These are phyloP conservation scores for Hypotaenidia okinawae DNA, from an alignment of 2,797 vertebrate species.

Conservation along the genomic window DNA sequence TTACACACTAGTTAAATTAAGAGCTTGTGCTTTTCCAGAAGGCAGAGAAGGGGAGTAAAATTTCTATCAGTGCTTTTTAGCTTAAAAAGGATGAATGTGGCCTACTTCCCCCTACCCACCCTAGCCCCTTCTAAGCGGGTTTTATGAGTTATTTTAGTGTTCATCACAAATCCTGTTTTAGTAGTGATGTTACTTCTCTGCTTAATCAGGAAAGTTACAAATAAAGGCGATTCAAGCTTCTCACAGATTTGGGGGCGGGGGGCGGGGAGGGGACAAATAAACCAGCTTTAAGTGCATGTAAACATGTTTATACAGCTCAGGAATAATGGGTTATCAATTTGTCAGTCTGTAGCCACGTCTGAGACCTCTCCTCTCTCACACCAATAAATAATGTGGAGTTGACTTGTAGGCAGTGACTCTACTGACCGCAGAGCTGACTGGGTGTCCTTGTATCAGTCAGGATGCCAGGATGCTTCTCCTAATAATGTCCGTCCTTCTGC, in stretches of 20 bases:
- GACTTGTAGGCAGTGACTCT: slow-evolving; percentile 36
- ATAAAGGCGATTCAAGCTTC: slow-evolving; percentile 51
- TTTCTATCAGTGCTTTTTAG: slow-evolving; percentile 38
- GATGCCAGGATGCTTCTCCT: slow-evolving; percentile 93
- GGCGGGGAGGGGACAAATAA: neutral
- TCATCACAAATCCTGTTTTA: slow-evolving; percentile 40
- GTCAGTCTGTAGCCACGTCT: neutral
- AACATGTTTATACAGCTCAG: slow-evolving; percentile 70
- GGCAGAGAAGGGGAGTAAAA: slow-evolving; percentile 37
- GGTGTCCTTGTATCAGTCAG: slow-evolving; percentile 71
- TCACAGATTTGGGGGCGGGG: slow-evolving; percentile 16
- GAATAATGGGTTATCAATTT: slow-evolving; percentile 21
- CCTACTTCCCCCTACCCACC: neutral
- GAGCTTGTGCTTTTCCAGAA: slow-evolving; percentile 80
- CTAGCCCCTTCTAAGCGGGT: neutral
- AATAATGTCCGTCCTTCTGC: slow-evolving; percentile 89
- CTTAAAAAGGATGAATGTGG: slow-evolving; percentile 9
- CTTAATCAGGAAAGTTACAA: slow-evolving; percentile 59
- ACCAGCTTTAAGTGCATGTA: slow-evolving; percentile 74
- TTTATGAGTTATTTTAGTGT: slow-evolving; percentile 39
- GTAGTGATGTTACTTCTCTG: slow-evolving; percentile 20
- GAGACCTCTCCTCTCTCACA: slow-evolving; percentile 27
- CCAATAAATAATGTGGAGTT: neutral
- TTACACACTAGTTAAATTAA: slow-evolving; percentile 41
- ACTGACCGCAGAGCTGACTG: neutral